Percentiles rank a stretch among this genome's conserved stretches.
Evolutionary conservation across 2,888 invertebrate genomes (phyloP).

Genomic region (Pollenia amentaria): DNA sequence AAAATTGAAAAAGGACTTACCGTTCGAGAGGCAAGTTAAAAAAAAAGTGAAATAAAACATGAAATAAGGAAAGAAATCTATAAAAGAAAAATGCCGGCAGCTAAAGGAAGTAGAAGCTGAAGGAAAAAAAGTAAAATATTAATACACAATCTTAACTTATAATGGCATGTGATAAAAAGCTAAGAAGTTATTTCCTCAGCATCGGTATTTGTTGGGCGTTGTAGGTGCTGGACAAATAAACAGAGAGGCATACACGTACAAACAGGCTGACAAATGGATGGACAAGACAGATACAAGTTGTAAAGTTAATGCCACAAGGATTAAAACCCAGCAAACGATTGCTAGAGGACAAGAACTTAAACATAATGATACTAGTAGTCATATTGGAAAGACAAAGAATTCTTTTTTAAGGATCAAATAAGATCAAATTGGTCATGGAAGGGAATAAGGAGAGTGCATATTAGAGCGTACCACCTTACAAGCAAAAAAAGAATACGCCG

Average conservation of each 20-base stretch:
- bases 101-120: constrained; percentile 46
- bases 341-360: too few relatives aligned
- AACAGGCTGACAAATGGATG: constrained; percentile 44
- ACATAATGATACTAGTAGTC: too few relatives aligned
- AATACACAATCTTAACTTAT: constrained; percentile 65
- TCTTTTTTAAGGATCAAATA: too few relatives aligned
- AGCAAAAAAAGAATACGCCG: too few relatives aligned
- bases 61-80: constrained; percentile 50
- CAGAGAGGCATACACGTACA: constrained; percentile 7
- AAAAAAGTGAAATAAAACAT: constrained; percentile 32
- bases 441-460: too few relatives aligned
- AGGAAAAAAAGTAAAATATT: constrained; percentile 51
- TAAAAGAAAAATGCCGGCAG: constrained; percentile 63
- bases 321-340: constrained; percentile 33
- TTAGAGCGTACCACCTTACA: too few relatives aligned
- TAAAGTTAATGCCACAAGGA: constrained; percentile 38
- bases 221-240: constrained; percentile 43
- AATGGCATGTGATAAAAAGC: constrained; percentile 70
- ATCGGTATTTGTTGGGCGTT: constrained; percentile 43
- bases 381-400: too few relatives aligned
- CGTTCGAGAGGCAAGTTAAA: constrained; percentile 49
- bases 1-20: constrained; percentile 65
- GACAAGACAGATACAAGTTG: constrained; percentile 33
- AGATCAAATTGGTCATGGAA: too few relatives aligned
- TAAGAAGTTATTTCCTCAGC: constrained; percentile 56